phyloP scores from a whole-genome alignment of 2,113 vertebrate genomes.

The Dicrurus megarhynchus region DNA sequence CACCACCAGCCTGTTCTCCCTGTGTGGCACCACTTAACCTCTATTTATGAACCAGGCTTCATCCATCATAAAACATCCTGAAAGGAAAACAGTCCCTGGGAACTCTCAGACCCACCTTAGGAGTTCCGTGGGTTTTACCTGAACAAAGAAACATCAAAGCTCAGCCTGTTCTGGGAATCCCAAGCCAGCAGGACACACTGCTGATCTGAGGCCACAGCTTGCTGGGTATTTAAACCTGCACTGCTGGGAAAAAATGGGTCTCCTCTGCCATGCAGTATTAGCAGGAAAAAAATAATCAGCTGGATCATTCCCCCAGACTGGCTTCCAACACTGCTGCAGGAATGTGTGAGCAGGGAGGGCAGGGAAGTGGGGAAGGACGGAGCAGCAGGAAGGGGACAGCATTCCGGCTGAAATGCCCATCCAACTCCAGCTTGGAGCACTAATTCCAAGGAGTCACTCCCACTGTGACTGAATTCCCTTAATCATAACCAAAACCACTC shows the following conservation, averaged over 20 bases:
- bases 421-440: rapidly evolving
- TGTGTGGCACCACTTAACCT: background rate
- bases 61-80: background rate
- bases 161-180: background rate
- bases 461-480: background rate
- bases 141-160: background rate
- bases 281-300: background rate
- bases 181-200: background rate
- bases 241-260: background rate
- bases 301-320: background rate
- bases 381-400: background rate
- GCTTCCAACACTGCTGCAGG: background rate
- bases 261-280: background rate
- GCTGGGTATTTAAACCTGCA: background rate
- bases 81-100: background rate
- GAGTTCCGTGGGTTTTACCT: background rate
- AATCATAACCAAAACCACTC: background rate
- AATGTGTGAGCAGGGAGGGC: background rate
- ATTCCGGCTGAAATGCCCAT: background rate
- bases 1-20: background rate
- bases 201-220: rapidly evolving
- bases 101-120: background rate
- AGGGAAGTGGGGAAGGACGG: background rate
- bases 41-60: background rate
- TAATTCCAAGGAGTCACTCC: background rate